Evolutionary conservation across 1,140 invertebrate species (phyloP).

Genomic region (Arctopsyche grandis): DNA sequence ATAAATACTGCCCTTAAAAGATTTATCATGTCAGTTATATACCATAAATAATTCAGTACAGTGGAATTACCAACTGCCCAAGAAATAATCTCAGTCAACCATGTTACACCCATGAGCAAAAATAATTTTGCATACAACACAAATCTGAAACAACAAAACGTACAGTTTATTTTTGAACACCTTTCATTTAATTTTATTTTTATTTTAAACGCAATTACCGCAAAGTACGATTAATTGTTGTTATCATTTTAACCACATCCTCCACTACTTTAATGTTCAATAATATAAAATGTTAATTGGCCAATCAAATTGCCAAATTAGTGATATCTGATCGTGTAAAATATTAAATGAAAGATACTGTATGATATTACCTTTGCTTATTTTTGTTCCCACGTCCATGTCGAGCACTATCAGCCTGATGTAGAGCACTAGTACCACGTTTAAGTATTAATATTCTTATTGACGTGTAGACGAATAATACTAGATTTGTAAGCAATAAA

Average conservation of each 20-base stretch:
- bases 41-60: slow-evolving; percentile 45
- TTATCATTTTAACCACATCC: too few species aligned
- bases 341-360: too few species aligned
- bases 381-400: slow-evolving; percentile 38
- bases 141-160: slow-evolving; percentile 41
- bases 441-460: slow-evolving; percentile 46
- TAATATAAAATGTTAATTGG: too few species aligned
- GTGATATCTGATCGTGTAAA: too few species aligned
- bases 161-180: too few species aligned
- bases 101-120: slow-evolving; percentile 50
- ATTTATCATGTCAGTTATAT: slow-evolving; percentile 50
- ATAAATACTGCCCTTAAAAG: slow-evolving; percentile 50
- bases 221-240: too few species aligned
- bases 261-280: too few species aligned
- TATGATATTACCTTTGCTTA: not conserved
- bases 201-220: too few species aligned
- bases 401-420: slow-evolving; percentile 47
- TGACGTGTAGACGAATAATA: slow-evolving; percentile 46
- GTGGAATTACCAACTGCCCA: slow-evolving; percentile 38
- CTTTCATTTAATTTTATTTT: too few species aligned
- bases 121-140: slow-evolving; percentile 50
- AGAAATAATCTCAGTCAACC: slow-evolving; percentile 52
- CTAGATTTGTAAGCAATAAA: slow-evolving; percentile 43
- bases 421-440: slow-evolving; percentile 43
- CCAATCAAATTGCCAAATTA: too few species aligned